A percentile compares a stretch with the other conserved stretches of the same genome.
phyloP scores from a whole-genome alignment of 2,113 vertebrate genomes.

The Nanorana parkeri region DNA sequence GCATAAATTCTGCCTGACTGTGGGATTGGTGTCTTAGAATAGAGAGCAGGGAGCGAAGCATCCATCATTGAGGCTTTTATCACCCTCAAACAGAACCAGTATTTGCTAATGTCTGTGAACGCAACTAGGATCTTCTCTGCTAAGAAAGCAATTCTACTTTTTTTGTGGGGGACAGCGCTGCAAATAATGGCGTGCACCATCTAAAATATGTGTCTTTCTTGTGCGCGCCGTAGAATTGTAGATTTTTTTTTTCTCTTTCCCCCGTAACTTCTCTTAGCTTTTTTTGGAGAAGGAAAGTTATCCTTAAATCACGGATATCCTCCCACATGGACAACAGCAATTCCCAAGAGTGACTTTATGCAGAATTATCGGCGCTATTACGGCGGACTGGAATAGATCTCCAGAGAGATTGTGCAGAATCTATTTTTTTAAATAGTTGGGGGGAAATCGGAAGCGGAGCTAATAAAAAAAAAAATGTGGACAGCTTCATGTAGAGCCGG shows the following conservation, averaged over 20 bases:
- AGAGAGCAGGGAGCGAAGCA: conserved; percentile 41
- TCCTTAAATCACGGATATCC: conserved; percentile 43
- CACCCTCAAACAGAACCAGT: conserved; percentile 54
- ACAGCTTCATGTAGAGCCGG: no score
- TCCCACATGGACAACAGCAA: conserved; percentile 41
- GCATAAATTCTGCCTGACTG: conserved; percentile 54
- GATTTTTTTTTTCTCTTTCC: conserved; percentile 15
- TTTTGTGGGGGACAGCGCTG: conserved; percentile 49
- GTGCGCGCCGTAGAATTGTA: conserved; percentile 32
- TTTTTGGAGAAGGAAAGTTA: conserved; percentile 34
- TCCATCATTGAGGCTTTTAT: conserved; percentile 55
- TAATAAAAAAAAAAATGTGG: conserved; percentile 4
- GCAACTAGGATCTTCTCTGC: conserved; percentile 54
- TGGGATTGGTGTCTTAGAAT: conserved; percentile 51
- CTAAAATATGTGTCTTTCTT: conserved; percentile 46
- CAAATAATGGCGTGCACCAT: conserved; percentile 43
- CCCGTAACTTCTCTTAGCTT: conserved; percentile 8
- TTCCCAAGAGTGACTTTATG: conserved; percentile 52
- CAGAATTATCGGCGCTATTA: conserved; percentile 52
- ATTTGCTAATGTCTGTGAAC: conserved; percentile 50
- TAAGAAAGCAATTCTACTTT: conserved; percentile 53
- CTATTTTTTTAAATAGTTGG: conserved; percentile 31
- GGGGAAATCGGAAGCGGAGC: background rate
- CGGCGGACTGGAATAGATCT: conserved; percentile 42
- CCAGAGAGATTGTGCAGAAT: conserved; percentile 36